Conservation (phyloP, 1,140 invertebrate genomes). For the Panulirus ornatus region DNA sequence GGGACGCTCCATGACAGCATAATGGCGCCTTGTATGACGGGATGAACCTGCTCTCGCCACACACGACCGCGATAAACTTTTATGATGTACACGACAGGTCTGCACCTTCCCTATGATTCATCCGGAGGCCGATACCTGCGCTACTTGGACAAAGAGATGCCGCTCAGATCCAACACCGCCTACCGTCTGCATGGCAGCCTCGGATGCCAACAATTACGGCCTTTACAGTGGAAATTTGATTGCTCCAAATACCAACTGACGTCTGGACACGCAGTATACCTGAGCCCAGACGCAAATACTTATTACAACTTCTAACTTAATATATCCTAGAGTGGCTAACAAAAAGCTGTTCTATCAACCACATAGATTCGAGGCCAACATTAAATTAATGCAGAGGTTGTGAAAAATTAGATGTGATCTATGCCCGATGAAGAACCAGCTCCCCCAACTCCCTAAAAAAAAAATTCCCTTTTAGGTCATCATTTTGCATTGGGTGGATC, state of each 20-base stretch:
- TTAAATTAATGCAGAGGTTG: too few relatives aligned
- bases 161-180: constrained; percentile 7
- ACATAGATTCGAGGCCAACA: too few relatives aligned
- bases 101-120: constrained; percentile 12
- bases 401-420: too few relatives aligned
- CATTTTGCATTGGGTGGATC: not conserved
- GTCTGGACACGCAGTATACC: constrained; percentile 2
- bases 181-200: constrained; percentile 18
- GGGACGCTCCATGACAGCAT: not conserved
- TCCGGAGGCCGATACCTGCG: constrained; percentile 1
- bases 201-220: constrained; percentile 14
- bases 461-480: too few relatives aligned
- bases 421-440: too few relatives aligned
- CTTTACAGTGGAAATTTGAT: constrained; percentile 1
- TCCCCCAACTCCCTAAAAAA: too few relatives aligned
- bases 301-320: too few relatives aligned
- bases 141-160: constrained; percentile 33
- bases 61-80: constrained; percentile 10
- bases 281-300: too few relatives aligned
- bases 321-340: too few relatives aligned
- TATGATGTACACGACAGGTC: constrained; percentile 12
- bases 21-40: constrained; percentile 17
- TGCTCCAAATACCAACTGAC: constrained; percentile 5
- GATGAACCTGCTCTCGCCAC: constrained; percentile 5
- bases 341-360: too few relatives aligned